phyloP scores from a whole-genome alignment of 2,113 vertebrate species.

The Pontoporia blainvillei region DNA sequence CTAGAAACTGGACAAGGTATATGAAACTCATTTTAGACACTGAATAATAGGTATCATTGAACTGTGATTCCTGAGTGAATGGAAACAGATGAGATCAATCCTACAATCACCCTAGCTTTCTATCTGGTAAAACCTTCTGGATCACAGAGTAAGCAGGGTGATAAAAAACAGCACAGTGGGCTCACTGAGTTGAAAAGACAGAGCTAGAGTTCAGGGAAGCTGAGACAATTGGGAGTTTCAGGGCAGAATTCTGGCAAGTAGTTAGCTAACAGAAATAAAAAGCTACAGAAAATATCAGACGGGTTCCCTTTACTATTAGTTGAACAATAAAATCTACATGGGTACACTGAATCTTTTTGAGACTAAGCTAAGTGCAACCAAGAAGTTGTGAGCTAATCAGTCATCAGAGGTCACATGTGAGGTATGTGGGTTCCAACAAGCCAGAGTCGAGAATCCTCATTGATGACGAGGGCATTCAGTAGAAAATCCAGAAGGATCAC shows the following conservation, averaged over 20 bases:
- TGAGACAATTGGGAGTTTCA: background rate
- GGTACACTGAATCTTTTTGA: background rate
- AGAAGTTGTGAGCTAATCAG: background rate
- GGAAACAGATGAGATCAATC: background rate
- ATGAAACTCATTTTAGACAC: background rate
- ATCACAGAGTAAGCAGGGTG: background rate
- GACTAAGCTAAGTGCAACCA: background rate
- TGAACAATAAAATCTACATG: background rate
- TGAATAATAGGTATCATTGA: background rate
- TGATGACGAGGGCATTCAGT: background rate
- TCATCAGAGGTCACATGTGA: background rate
- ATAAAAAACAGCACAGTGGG: background rate
- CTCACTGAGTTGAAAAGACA: background rate
- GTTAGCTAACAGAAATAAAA: background rate
- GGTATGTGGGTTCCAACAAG: background rate
- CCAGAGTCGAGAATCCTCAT: background rate
- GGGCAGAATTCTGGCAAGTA: background rate
- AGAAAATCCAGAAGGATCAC: background rate
- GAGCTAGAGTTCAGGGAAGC: background rate
- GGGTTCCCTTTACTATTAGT: background rate
- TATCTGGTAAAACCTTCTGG: background rate
- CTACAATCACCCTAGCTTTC: background rate
- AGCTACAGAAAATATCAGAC: background rate
- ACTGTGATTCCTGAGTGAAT: background rate
- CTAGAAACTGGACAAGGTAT: background rate